These are phyloP conservation scores for Malurus alboscapulatus DNA, from an alignment of 2,113 vertebrate genomes.

Conservation along the genomic window DNA sequence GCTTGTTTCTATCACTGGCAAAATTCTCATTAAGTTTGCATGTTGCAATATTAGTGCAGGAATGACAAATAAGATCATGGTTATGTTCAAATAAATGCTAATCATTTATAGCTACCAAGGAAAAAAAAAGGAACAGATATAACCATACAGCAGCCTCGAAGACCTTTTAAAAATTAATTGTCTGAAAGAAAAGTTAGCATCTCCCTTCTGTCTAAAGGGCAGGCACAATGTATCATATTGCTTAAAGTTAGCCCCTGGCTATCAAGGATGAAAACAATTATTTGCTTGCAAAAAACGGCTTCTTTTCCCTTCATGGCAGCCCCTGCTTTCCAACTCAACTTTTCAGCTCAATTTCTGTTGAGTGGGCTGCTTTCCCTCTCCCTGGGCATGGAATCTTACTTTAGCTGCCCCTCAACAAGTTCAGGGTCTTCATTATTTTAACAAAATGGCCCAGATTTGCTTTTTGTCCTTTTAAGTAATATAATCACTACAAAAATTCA, in stretches of 20 bases:
- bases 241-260: not conserved
- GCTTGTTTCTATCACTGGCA: not conserved
- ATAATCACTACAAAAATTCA: not conserved
- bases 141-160: not conserved
- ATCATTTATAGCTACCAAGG: not conserved
- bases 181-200: not conserved
- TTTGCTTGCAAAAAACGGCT: not conserved
- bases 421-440: not conserved
- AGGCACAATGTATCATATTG: not conserved
- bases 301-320: not conserved
- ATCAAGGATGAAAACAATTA: not conserved
- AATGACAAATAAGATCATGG: not conserved
- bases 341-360: not conserved
- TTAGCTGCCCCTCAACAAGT: not conserved
- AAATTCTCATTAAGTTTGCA: not conserved
- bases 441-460: rapidly evolving
- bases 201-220: not conserved
- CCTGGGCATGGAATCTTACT: rapidly evolving
- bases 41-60: not conserved
- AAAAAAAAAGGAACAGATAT: not conserved
- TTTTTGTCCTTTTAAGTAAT: not conserved
- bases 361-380: not conserved
- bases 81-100: not conserved
- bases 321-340: rapidly evolving
- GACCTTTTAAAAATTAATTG: not conserved